phyloP scores from a whole-genome alignment of 2,113 vertebrate genomes.

The Menidia beryllina region DNA sequence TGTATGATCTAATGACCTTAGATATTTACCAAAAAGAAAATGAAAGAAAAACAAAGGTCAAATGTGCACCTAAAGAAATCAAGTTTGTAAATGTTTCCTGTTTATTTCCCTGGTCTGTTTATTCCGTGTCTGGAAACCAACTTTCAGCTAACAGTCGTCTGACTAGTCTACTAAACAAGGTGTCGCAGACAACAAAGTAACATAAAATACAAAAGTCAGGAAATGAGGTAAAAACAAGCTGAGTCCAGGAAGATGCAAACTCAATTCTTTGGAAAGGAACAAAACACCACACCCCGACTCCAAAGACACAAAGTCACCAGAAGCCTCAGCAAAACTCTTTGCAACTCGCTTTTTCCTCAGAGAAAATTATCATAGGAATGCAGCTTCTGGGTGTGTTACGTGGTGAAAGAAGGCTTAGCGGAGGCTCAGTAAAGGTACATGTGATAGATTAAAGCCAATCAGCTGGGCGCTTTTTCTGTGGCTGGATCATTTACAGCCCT shows the following conservation, averaged over 20 bases:
- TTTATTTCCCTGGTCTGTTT: no score
- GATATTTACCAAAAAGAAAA: no score
- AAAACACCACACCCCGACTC: neutral
- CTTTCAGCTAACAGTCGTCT: no score
- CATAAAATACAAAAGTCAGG: neutral
- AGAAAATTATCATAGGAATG: neutral
- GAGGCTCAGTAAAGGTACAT: neutral
- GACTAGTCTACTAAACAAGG: rapidly evolving
- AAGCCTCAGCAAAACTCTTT: neutral
- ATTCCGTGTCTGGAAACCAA: no score
- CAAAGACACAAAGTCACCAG: neutral
- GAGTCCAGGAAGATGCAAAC: neutral
- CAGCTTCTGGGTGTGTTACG: neutral
- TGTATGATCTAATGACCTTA: no score
- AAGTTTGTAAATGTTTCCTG: neutral
- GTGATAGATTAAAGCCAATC: constrained; percentile 10
- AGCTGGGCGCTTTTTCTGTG: constrained; percentile 4
- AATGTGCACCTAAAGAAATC: neutral
- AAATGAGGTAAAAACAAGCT: neutral
- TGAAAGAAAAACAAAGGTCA: no score
- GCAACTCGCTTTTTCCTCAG: neutral
- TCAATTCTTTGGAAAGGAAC: no score
- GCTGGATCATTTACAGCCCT: neutral
- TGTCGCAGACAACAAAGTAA: rapidly evolving
- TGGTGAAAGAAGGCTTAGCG: neutral